Base-by-base conservation (phyloP, 2,113 vertebrate species). In the Hemibagrus wyckioides region DNA sequence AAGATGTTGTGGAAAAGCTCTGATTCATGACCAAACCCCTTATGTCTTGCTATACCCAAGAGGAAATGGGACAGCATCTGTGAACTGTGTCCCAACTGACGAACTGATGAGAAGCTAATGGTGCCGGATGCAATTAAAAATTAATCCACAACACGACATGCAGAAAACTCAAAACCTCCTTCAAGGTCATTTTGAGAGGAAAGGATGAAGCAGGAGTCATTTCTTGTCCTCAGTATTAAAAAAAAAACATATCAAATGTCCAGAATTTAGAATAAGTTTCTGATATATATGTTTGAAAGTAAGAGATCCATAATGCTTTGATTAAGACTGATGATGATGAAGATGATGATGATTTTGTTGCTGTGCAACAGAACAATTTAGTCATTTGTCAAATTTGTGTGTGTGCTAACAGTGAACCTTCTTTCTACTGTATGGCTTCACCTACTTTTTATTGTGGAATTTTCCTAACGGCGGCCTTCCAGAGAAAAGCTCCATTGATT, bases 91-190 rank as follows among this genome's bases (percentile, higher is more conserved):
- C 85, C 77, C 81, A 83, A 83, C 52, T 86, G 76, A 69, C 67
- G 69, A 89, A 69, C 82, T 85, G 63, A 89, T 23, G 80, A 36
- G 6, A 65, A 77, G n/a, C 50, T 75, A 85, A 82, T 82, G 79
- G 79, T n/a, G 21, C 30, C 50, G 25, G 30, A 80, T 75, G 56
- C 15, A 57, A 89, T 87, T 57, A 77, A 82, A 84, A 73, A 63
- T 48, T 83, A 69, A 65, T 75, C 7, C 69, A 54, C n/a, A 57
- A 80, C 25, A 25, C 76, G 56, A 84, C 11, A 33, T 17, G 48
- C 28, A 73, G 63, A 71, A 33, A 48, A 71, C 5, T 36, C 52
- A 80, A 71, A 56, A 80, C 79, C 25, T 19, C 9, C 6, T n/a
- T 77, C 83, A 85, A 82, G 77, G 86, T 85, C 82, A 67, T 63